Evolutionary conservation across 2,797 vertebrate species (phyloP).

Genomic region (Podarcis lilfordi): DNA sequence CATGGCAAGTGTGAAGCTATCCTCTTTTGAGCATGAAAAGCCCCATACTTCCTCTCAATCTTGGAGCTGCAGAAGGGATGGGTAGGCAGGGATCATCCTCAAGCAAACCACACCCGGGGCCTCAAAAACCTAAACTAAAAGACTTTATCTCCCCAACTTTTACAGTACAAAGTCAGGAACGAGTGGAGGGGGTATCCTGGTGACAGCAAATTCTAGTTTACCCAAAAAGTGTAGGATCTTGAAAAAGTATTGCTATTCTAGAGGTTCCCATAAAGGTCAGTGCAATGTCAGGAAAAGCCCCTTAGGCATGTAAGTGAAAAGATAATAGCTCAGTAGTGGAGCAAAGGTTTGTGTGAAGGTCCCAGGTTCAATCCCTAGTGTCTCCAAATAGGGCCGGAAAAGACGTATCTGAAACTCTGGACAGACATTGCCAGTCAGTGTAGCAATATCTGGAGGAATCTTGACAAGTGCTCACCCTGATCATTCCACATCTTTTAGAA

Average conservation of each 20-base stretch:
- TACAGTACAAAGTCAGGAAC: not conserved
- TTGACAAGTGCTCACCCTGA: no score
- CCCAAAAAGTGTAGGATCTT: not conserved
- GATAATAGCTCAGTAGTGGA: no score
- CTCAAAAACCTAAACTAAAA: no score
- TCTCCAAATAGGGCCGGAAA: no score
- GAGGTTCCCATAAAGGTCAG: not conserved
- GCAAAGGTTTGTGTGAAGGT: no score
- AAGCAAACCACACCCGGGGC: not conserved
- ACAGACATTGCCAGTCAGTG: no score
- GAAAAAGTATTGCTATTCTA: not conserved
- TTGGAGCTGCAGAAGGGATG: not conserved
- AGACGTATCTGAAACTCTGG: no score
- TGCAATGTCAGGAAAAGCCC: not conserved
- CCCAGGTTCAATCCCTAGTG: no score
- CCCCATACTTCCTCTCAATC: not conserved
- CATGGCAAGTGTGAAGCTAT: not conserved
- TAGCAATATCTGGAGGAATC: no score
- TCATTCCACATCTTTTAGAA: no score
- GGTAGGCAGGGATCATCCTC: not conserved
- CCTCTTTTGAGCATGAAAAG: not conserved
- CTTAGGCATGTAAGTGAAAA: no score
- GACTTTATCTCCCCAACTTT: not conserved
- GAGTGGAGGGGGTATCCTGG: not conserved
- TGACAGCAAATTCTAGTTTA: not conserved